phyloP scores from a whole-genome alignment of 1,140 invertebrate genomes.

The Drosophila funebris region DNA sequence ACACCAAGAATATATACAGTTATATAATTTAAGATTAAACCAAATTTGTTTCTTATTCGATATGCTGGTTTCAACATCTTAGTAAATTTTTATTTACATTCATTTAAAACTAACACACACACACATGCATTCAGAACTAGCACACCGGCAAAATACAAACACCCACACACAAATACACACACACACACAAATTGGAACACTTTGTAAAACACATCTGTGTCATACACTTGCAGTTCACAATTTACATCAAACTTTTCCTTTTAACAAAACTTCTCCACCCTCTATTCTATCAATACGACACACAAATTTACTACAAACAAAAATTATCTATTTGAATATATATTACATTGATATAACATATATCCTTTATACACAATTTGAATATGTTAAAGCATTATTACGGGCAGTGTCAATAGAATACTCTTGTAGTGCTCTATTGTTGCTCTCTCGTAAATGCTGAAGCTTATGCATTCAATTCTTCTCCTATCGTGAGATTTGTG shows the following conservation, averaged over 20 bases:
- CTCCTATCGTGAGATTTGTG: constrained; percentile 24
- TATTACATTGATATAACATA: constrained; percentile 12
- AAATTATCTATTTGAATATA: constrained; percentile 44
- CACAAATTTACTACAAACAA: constrained; percentile 21
- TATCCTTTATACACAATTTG: constrained; percentile 30
- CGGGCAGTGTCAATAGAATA: constrained; percentile 5
- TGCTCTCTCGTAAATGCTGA: constrained; percentile 8
- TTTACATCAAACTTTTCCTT: constrained; percentile 10
- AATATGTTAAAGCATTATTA: constrained; percentile 11
- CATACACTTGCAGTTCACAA: too few relatives aligned
- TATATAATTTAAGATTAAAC: constrained; percentile 21
- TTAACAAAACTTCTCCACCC: constrained; percentile 9
- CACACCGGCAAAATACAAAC: constrained; percentile 3
- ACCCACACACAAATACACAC: neutral
- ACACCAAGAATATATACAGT: constrained; percentile 55
- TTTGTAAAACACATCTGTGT: too few relatives aligned
- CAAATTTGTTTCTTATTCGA: constrained; percentile 52
- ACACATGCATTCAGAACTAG: neutral
- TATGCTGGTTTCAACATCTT: constrained; percentile 21
- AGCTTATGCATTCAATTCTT: constrained; percentile 27
- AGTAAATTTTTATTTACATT: constrained; percentile 13
- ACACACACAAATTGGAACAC: neutral
- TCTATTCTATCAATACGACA: constrained; percentile 3
- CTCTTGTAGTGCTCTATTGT: neutral
- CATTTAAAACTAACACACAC: constrained; percentile 22